Evolutionary conservation across 2,888 invertebrate species (phyloP).

Genomic region (Drosophila anomalata): DNA sequence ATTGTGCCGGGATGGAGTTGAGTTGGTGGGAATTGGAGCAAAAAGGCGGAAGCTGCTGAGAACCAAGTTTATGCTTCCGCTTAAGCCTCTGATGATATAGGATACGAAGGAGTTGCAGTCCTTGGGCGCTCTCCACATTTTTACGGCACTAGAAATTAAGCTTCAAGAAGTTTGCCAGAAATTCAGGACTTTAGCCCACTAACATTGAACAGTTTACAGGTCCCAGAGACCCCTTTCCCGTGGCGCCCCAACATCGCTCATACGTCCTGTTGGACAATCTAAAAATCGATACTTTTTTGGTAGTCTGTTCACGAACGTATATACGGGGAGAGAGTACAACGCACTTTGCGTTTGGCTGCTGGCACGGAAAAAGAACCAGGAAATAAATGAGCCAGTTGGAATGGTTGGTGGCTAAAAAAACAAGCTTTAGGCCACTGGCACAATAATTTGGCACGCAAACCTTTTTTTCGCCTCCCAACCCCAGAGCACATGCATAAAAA

Average conservation of each 20-base stretch:
- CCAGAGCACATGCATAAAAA: conserved; percentile 57
- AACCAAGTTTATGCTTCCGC: conserved; percentile 24
- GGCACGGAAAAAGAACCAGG: conserved; percentile 39
- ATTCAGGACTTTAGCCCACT: not conserved
- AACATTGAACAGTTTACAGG: not conserved
- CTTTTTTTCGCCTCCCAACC: conserved; percentile 53
- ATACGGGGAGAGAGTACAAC: conserved; percentile 60
- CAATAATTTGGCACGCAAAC: conserved; percentile 79
- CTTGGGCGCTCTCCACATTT: conserved; percentile 20
- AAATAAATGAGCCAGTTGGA: conserved; percentile 39
- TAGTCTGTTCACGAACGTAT: conserved; percentile 13
- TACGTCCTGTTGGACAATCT: conserved; percentile 17
- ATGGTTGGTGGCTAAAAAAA: conserved; percentile 17
- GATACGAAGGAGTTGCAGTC: conserved; percentile 7
- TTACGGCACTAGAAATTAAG: not conserved
- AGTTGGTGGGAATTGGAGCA: conserved; percentile 8
- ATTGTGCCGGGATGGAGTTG: conserved; percentile 59
- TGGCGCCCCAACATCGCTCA: not conserved
- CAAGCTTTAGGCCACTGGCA: conserved; percentile 73
- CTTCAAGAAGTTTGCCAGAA: not conserved
- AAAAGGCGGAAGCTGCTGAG: not conserved
- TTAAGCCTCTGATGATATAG: conserved; percentile 38
- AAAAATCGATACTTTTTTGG: conserved; percentile 31
- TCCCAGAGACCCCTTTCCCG: not conserved
- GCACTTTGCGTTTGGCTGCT: conserved; percentile 71